phyloP scores from a whole-genome alignment of 2,888 invertebrate genomes.

The Drosophila eohydei region DNA sequence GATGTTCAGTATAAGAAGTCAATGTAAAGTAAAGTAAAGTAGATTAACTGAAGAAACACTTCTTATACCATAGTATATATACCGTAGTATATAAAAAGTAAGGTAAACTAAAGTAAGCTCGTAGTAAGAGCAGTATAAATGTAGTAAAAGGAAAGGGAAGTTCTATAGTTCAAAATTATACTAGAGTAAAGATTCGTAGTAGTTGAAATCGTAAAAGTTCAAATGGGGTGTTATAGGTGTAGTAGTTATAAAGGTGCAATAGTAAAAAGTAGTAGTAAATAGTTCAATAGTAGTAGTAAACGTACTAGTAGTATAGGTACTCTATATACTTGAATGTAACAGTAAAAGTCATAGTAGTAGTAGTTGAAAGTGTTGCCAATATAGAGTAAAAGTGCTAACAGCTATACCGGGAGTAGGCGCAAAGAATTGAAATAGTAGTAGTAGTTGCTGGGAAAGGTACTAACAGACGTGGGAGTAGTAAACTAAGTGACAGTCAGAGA shows the following conservation, averaged over 20 bases:
- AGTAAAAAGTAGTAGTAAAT: neutral
- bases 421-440: neutral
- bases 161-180: neutral
- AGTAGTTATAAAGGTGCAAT: slow-evolving; percentile 1
- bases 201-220: neutral
- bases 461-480: neutral
- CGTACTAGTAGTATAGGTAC: neutral
- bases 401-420: neutral
- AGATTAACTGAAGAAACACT: neutral
- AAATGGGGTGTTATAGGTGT: neutral
- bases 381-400: neutral
- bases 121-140: neutral
- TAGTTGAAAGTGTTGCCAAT: neutral
- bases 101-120: neutral
- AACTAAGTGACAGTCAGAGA: neutral
- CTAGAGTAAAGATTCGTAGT: neutral
- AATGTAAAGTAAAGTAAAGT: too few species aligned
- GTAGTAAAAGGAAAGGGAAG: neutral
- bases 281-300: neutral
- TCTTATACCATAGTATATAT: neutral
- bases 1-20: too few species aligned
- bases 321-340: neutral
- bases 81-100: neutral
- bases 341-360: neutral
- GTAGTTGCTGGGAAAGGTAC: neutral